Evolutionary conservation across 2,113 vertebrate genomes (phyloP).

Genomic region (Cavia porcellus): DNA sequence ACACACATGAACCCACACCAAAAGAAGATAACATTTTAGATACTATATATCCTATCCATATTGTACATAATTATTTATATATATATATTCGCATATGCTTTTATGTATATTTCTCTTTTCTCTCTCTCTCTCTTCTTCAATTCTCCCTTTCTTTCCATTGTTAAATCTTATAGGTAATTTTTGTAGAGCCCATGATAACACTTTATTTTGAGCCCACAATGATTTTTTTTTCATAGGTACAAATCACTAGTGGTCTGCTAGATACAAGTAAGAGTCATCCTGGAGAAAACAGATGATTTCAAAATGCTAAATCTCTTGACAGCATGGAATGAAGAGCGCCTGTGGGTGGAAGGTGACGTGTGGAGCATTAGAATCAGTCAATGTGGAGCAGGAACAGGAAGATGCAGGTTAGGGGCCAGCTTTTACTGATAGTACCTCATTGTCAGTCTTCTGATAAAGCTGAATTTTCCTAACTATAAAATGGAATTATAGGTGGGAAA

Average conservation of each 20-base stretch:
- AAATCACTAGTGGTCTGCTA: not conserved
- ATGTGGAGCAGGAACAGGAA: not conserved
- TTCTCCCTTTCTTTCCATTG: not conserved
- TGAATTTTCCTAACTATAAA: not conserved
- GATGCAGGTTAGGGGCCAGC: not conserved
- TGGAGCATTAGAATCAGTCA: not conserved
- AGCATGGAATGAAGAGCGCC: constrained; percentile 22
- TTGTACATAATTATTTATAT: not conserved
- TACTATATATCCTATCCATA: not conserved
- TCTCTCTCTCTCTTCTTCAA: not conserved
- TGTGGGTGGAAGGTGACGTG: not conserved
- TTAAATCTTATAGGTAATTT: constrained; percentile 4
- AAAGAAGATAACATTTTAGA: not conserved
- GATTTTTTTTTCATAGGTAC: not conserved
- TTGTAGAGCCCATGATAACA: not conserved
- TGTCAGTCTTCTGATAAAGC: not conserved
- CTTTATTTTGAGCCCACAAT: not conserved
- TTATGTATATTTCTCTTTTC: not conserved
- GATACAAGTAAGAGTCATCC: constrained; percentile 49
- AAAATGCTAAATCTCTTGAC: constrained; percentile 22
- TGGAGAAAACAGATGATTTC: constrained; percentile 52
- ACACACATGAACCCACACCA: not conserved
- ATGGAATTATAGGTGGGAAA: not conserved
- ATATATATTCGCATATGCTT: not conserved
- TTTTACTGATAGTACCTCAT: not conserved